phyloP scores from a whole-genome alignment of 2,888 invertebrate species.

The Acrocyrtus sp. region DNA sequence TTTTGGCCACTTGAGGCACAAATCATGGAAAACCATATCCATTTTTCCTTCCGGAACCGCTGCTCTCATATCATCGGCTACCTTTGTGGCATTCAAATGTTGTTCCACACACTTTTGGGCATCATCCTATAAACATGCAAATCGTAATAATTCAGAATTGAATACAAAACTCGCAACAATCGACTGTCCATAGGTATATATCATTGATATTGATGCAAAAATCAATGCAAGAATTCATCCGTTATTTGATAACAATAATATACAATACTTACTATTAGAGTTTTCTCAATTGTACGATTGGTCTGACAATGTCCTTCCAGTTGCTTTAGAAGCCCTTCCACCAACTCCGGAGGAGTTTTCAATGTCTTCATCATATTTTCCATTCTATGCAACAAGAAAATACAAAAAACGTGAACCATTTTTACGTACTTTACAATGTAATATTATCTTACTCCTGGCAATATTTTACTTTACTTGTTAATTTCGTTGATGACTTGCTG shows the following conservation, averaged over 20 bases:
- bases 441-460: neutral
- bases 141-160: constrained; percentile 3
- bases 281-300: constrained; percentile 32
- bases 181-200: neutral
- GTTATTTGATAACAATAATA: neutral
- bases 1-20: constrained; percentile 60
- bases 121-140: constrained; percentile 39
- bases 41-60: constrained; percentile 60
- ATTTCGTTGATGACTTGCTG: constrained; percentile 44
- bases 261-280: constrained; percentile 22
- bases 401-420: neutral
- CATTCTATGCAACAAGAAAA: constrained; percentile 20
- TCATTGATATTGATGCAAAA: too few relatives aligned
- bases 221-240: too few relatives aligned
- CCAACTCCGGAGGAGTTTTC: constrained; percentile 49
- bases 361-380: constrained; percentile 35
- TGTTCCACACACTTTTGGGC: constrained; percentile 51
- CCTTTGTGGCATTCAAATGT: constrained; percentile 56
- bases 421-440: neutral
- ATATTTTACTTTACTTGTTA: constrained; percentile 41
- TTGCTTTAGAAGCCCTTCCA: constrained; percentile 52
- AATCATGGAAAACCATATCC: constrained; percentile 59
- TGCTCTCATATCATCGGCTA: constrained; percentile 55
- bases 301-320: constrained; percentile 51
- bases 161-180: neutral